Percentiles rank a stretch among this genome's conserved stretches.
Conservation (phyloP, 2,888 invertebrate genomes). For the Parasteatoda lunata region DNA sequence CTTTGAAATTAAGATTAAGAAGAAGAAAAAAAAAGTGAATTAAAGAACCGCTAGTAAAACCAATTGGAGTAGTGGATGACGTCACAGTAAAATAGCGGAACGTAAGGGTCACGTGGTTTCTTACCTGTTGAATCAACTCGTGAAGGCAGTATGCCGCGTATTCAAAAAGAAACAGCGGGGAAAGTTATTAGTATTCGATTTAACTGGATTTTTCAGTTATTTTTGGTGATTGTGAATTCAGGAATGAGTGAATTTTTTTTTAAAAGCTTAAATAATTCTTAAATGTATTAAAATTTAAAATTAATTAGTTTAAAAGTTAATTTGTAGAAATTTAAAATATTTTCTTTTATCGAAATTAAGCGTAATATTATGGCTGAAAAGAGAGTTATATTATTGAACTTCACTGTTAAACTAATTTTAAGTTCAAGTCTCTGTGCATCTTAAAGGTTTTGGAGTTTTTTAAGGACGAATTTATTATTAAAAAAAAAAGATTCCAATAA, state of each 20-base stretch:
- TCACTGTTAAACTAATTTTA: too few relatives aligned
- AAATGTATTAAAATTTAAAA: too few relatives aligned
- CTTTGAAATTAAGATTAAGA: not conserved
- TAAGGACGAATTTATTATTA: too few relatives aligned
- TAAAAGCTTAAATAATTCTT: not conserved
- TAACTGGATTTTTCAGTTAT: not conserved
- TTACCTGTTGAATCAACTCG: conserved; percentile 58
- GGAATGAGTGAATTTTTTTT: not conserved
- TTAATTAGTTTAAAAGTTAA: too few relatives aligned
- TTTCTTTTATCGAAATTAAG: too few relatives aligned
- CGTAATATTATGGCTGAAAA: too few relatives aligned
- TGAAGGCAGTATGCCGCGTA: conserved; percentile 41
- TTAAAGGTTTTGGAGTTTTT: too few relatives aligned
- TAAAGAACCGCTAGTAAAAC: conserved; percentile 29
- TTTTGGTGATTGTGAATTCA: not conserved
- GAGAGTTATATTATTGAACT: too few relatives aligned
- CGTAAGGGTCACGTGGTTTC: conserved; percentile 41
- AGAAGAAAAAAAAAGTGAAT: conserved; percentile 45
- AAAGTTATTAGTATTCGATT: conserved; percentile 42
- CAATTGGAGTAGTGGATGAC: conserved; percentile 52
- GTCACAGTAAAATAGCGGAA: conserved; percentile 55
- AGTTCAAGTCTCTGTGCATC: too few relatives aligned
- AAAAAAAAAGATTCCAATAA: too few relatives aligned
- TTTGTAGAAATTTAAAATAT: too few relatives aligned
- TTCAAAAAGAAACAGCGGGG: conserved; percentile 55